phyloP scores from a whole-genome alignment of 2,888 invertebrate genomes.

The Ophonus ardosiacus region DNA sequence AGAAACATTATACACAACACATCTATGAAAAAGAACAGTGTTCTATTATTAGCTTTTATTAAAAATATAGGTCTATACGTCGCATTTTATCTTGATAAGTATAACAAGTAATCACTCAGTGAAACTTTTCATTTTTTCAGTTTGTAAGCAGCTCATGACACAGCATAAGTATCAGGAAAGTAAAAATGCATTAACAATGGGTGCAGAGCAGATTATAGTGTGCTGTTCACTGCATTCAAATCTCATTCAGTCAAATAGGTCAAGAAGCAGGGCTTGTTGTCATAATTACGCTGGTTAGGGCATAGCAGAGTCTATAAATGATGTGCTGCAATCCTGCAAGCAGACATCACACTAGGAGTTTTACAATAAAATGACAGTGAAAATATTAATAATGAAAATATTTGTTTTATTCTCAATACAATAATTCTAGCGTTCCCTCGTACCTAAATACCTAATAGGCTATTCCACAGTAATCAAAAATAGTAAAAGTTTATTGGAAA shows the following conservation, averaged over 20 bases:
- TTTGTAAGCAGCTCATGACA: not conserved
- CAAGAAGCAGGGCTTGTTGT: slow-evolving; percentile 45
- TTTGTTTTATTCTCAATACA: too few species aligned
- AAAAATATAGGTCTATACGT: not conserved
- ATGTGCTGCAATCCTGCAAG: not conserved
- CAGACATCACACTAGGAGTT: too few species aligned
- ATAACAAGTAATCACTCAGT: not conserved
- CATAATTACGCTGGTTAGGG: slow-evolving; percentile 32
- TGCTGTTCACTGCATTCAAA: slow-evolving; percentile 39
- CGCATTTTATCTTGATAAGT: not conserved
- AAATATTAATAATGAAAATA: too few species aligned
- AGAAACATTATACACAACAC: not conserved
- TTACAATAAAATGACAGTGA: too few species aligned
- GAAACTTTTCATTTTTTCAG: not conserved
- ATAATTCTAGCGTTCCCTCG: too few species aligned
- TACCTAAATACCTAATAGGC: too few species aligned
- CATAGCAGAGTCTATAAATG: not conserved
- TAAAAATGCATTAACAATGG: slow-evolving; percentile 36
- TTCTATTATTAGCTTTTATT: not conserved
- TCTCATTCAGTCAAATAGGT: slow-evolving; percentile 52
- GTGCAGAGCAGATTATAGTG: not conserved
- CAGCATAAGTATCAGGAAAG: not conserved
- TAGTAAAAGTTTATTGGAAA: too few species aligned
- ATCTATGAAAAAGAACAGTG: not conserved
- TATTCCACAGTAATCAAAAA: too few species aligned